phyloP scores from a whole-genome alignment of 2,888 invertebrate genomes.

The Melieria picta region DNA sequence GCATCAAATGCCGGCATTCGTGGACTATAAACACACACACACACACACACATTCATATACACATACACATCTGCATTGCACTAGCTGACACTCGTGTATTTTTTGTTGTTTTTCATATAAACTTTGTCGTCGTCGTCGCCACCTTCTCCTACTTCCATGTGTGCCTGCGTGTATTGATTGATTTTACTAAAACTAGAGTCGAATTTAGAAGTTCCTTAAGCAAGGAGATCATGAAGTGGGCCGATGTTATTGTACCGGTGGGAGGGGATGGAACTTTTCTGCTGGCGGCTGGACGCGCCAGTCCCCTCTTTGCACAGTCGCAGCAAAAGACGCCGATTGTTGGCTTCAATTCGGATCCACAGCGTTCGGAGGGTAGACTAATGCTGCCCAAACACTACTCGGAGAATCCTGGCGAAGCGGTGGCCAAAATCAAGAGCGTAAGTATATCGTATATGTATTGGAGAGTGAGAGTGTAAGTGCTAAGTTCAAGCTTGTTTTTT shows the following conservation, averaged over 20 bases:
- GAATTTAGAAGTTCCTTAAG: slow-evolving; percentile 66
- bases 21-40: too few relatives aligned
- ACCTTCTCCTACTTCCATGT: neutral
- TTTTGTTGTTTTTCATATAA: too few relatives aligned
- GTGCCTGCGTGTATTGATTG: slow-evolving; percentile 26
- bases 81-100: too few relatives aligned
- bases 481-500: slow-evolving; percentile 41
- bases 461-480: neutral
- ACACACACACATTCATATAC: too few relatives aligned
- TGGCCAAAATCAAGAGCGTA: slow-evolving; percentile 81
- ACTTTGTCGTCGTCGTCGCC: too few relatives aligned
- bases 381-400: slow-evolving; percentile 90
- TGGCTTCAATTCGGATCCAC: slow-evolving; percentile 96
- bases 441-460: slow-evolving; percentile 39
- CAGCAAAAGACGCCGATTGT: slow-evolving; percentile 85
- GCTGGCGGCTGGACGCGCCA: slow-evolving; percentile 78
- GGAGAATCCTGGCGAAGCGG: slow-evolving; percentile 79
- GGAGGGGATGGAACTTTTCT: slow-evolving; percentile 99
- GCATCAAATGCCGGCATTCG: too few relatives aligned
- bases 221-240: slow-evolving; percentile 83
- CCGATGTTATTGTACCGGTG: slow-evolving; percentile 86
- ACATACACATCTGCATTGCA: too few relatives aligned
- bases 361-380: slow-evolving; percentile 91
- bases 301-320: slow-evolving; percentile 62
- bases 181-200: slow-evolving; percentile 62